A percentile compares a stretch with the other conserved stretches of the same genome.
These are phyloP conservation scores for Melinaea menophilus DNA, from an alignment of 2,888 invertebrate genomes.

Conservation along the genomic window DNA sequence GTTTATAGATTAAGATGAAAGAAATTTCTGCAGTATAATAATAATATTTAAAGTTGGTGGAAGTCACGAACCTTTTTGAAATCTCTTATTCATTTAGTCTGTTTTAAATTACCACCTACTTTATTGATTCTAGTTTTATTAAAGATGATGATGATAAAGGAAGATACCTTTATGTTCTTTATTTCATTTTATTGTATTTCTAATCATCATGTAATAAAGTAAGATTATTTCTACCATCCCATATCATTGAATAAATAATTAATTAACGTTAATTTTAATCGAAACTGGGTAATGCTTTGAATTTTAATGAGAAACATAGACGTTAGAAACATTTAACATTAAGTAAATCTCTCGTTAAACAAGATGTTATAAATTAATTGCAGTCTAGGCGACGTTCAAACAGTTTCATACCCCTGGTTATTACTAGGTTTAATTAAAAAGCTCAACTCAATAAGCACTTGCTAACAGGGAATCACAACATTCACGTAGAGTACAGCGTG, in stretches of 20 bases:
- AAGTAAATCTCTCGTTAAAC: constrained; percentile 14
- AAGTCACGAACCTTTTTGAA: too few species aligned
- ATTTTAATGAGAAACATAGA: neutral
- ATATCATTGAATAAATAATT: neutral
- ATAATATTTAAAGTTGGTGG: too few species aligned
- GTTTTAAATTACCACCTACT: too few species aligned
- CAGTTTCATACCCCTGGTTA: constrained; percentile 39
- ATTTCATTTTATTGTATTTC: too few species aligned
- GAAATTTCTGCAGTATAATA: too few species aligned
- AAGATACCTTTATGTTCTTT: too few species aligned
- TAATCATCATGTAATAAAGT: too few species aligned
- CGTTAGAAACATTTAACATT: neutral
- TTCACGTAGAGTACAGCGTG: constrained; percentile 40
- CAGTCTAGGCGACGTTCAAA: constrained; percentile 21
- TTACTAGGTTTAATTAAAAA: constrained; percentile 65
- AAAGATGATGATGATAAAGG: too few species aligned
- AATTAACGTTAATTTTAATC: neutral
- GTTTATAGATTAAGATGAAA: too few species aligned
- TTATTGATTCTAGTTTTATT: too few species aligned
- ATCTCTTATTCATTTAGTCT: too few species aligned
- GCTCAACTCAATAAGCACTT: constrained; percentile 52
- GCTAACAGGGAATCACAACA: constrained; percentile 67
- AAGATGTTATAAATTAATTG: constrained; percentile 27
- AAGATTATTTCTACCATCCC: too few species aligned
- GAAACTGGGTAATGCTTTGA: neutral